These are phyloP conservation scores for Nettapus auritus DNA, from an alignment of 2,113 vertebrate species.

Conservation along the genomic window DNA sequence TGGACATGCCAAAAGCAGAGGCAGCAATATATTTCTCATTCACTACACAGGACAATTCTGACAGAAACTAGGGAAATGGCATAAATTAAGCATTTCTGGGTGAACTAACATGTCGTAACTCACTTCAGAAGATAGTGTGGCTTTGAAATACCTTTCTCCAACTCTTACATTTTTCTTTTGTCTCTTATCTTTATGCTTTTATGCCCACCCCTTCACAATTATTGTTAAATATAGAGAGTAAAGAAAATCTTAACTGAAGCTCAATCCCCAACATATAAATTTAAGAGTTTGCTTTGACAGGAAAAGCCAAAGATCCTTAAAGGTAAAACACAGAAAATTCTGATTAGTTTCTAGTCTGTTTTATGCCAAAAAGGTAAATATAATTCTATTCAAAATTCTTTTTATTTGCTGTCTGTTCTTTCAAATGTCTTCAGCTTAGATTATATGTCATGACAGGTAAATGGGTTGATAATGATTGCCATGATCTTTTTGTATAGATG, in stretches of 20 bases:
- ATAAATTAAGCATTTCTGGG: background rate
- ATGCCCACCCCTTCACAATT: background rate
- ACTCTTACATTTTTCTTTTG: background rate
- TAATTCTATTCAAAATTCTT: background rate
- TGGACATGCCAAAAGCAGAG: background rate
- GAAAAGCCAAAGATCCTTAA: background rate
- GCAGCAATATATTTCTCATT: background rate
- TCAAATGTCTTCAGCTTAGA: background rate
- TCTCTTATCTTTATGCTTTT: background rate
- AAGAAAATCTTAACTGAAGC: constrained; percentile 38
- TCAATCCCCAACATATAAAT: constrained; percentile 17
- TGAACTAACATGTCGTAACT: background rate
- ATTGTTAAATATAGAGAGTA: background rate
- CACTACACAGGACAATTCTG: background rate
- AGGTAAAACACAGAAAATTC: constrained; percentile 10
- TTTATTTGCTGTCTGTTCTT: background rate
- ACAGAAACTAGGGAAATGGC: background rate
- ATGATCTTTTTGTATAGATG: background rate
- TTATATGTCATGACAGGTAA: background rate
- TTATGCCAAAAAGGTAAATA: background rate
- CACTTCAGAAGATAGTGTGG: background rate
- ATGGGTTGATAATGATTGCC: background rate
- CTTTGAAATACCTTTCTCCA: background rate
- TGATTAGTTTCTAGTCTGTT: constrained; percentile 5
- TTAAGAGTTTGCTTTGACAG: background rate